Evolutionary conservation across 2,797 vertebrate species (phyloP), one percentile per base, ranked within the genome.

Genomic region (Myotis findleyi): DNA sequence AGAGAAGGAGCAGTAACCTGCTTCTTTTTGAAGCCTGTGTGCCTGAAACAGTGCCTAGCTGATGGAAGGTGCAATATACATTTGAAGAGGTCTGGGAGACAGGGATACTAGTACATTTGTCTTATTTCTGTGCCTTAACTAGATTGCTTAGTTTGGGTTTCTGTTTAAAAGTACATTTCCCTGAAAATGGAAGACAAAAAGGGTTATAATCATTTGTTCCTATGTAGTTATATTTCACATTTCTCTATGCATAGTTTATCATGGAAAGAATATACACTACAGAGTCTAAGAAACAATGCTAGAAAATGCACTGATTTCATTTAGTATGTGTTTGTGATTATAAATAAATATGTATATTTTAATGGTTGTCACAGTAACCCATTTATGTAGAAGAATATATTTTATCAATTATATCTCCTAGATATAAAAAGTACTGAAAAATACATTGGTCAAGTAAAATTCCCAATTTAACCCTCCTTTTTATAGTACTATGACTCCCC

Each of bases 331-430:
- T 87, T 93, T 95, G 57, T 96, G 87, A 95, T 93, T 95, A 86
- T 84, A 94, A 96, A 97, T 95, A 95, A 88, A 79, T 87, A 79
- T 79, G 57, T 93, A 62, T 95, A 89, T 95, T 94, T 95, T 97
- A 97, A 91, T 95, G 87, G 79, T 94, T 96, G 77, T 83, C 89
- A 96, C 71, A 69, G 94, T 93, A 97, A 96, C 71, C 38, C 14
- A 69, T 87, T 95, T 95, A 75, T 93, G 33, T 96, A 80, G 71
- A 93, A 89, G 44, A 93, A 92, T 91, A 8, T 86, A 82, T 68
- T 95, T 88, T 96, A 93, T 95, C 82, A 90, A 55, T 95, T 96
- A 59, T 88, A 77, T 92, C 69, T 95, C 21, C 38, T 88, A 88
- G 41, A 66, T 83, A 77, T 64, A 72, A 89, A 92, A 79, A 55